These are phyloP conservation scores for Phallusia fumigata DNA, from an alignment of 23 tunicate genomes.

Conservation along the genomic window DNA sequence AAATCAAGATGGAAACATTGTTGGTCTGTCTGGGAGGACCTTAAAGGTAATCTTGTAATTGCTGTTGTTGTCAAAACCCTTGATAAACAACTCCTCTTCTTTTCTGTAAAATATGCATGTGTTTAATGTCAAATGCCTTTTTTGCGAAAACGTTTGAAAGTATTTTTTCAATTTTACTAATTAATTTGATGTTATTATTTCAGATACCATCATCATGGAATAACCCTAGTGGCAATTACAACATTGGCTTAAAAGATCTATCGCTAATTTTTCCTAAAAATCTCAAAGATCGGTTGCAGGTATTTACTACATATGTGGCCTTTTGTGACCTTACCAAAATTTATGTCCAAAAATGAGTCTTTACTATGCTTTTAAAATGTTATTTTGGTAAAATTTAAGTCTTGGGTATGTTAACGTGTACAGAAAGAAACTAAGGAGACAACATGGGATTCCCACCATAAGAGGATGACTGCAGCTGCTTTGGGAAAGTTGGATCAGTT, in stretches of 20 bases:
- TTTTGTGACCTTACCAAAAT: too few species aligned
- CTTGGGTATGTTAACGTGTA: neutral
- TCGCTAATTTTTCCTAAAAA: slow-evolving; percentile 63
- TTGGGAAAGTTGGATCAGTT: slow-evolving; percentile 32
- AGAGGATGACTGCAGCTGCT: slow-evolving; percentile 44
- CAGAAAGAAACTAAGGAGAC: slow-evolving; percentile 69
- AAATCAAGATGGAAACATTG: slow-evolving; percentile 55
- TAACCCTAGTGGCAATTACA: slow-evolving; percentile 72
- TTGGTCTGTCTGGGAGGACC: slow-evolving; percentile 86
- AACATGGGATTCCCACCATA: slow-evolving; percentile 66
- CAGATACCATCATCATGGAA: slow-evolving; percentile 83
- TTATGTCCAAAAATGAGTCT: too few species aligned
- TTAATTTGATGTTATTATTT: slow-evolving; percentile 4
- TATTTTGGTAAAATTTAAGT: too few species aligned
- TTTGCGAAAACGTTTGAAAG: too few species aligned
- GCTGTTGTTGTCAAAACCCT: too few species aligned
- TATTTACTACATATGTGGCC: neutral
- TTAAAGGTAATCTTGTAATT: slow-evolving; percentile 77
- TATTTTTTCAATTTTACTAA: too few species aligned
- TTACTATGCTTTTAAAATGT: too few species aligned
- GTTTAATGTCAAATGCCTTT: too few species aligned
- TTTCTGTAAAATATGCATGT: too few species aligned
- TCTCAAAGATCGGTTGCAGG: slow-evolving; percentile 67
- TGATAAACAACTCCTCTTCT: too few species aligned
- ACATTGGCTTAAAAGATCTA: slow-evolving; percentile 76